Conservation (phyloP, 2,113 vertebrate genomes). For the Chloropsis hardwickii region DNA sequence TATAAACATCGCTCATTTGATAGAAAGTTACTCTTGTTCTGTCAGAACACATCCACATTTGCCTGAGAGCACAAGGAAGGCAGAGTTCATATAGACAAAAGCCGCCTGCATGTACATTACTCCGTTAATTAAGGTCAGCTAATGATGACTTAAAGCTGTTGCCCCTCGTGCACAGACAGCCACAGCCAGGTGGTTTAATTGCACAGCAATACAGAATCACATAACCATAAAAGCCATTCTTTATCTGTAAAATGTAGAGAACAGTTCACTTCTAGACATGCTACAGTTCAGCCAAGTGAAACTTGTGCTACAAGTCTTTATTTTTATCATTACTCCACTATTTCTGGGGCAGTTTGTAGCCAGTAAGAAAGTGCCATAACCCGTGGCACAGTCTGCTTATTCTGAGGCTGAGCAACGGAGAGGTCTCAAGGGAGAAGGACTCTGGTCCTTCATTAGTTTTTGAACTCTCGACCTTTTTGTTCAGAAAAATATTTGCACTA, state of each 20-base stretch:
- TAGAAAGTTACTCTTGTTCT: neutral
- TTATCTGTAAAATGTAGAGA: neutral
- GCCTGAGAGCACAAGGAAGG: slow-evolving; percentile 26
- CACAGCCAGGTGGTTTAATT: neutral
- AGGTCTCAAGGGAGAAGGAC: neutral
- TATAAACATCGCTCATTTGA: neutral
- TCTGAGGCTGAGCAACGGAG: neutral
- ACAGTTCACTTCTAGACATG: neutral
- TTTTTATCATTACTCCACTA: neutral
- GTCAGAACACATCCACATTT: neutral
- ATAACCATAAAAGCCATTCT: neutral
- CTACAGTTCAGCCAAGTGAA: neutral
- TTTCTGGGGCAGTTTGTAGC: neutral
- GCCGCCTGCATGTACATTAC: neutral
- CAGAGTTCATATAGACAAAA: neutral
- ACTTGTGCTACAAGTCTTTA: neutral
- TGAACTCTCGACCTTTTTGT: neutral
- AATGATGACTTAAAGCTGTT: neutral
- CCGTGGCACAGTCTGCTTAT: neutral
- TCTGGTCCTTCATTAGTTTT: slow-evolving; percentile 20
- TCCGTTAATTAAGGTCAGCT: neutral
- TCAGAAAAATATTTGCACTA: slow-evolving; percentile 40
- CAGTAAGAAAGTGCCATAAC: neutral
- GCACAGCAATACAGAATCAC: neutral
- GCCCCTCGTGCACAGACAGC: neutral